These are phyloP conservation scores for Coendou prehensilis DNA, from an alignment of 2,797 vertebrate species.

Conservation along the genomic window DNA sequence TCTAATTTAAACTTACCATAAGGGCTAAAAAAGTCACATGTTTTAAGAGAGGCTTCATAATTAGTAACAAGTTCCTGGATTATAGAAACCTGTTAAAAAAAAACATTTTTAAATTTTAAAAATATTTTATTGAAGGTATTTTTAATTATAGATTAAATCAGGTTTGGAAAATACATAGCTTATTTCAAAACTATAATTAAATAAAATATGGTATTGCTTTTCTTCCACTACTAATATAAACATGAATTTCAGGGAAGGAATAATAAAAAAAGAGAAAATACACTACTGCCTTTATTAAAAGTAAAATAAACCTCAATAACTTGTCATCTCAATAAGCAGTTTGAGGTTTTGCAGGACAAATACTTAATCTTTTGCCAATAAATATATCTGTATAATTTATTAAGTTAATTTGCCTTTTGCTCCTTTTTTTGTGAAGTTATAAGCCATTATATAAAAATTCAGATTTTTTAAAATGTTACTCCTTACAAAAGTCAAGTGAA, in stretches of 20 bases:
- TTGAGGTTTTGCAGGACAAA: constrained; percentile 16
- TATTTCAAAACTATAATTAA: constrained; percentile 61
- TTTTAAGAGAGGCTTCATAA: constrained; percentile 91
- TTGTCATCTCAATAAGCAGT: constrained; percentile 23
- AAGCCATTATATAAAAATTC: constrained; percentile 54
- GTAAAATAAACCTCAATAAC: not conserved
- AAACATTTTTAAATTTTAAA: constrained; percentile 65
- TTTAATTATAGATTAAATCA: constrained; percentile 64
- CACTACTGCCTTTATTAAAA: not conserved
- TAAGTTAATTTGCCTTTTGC: constrained; percentile 34
- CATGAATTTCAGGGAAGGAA: not conserved
- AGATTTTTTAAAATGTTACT: constrained; percentile 48
- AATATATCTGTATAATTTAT: not conserved
- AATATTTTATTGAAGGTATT: constrained; percentile 60
- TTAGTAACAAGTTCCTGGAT: constrained; percentile 91
- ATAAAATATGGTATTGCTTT: not conserved
- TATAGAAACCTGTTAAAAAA: constrained; percentile 88
- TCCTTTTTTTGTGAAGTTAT: constrained; percentile 11
- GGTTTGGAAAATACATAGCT: constrained; percentile 18
- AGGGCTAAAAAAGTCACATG: constrained; percentile 88
- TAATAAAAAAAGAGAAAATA: not conserved
- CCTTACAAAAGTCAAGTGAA: constrained; percentile 46
- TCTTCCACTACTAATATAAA: not conserved
- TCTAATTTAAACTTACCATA: constrained; percentile 86
- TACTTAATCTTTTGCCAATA: not conserved